Evolutionary conservation across 2,888 invertebrate species (phyloP), one percentile per base, ranked within the genome.

Genomic region (Catonia carolina): DNA sequence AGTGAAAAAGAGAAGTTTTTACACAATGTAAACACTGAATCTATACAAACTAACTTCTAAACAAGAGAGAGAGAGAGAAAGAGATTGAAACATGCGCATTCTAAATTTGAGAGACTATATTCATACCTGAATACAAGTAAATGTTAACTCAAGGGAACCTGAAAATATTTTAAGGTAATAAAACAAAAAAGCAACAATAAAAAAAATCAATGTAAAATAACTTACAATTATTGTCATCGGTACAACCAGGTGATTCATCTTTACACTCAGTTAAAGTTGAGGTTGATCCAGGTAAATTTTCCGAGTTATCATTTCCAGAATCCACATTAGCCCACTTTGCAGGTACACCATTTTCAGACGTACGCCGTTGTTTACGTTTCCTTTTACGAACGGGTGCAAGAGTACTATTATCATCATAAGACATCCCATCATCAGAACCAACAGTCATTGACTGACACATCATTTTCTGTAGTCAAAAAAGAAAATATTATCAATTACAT

Each of bases 371-470:
- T 49, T 42, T 53, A 59, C 78, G 78, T 68, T 78, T 79, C 53
- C 77, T 74, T 62, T 78, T 74, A 31, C 78, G 73, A 48, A 76
- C 72, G 27, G 78, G 78, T 56, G 77, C 72, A 64, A 75, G 76
- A 53, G 78, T 73, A 65, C 76, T 77, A 53, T 76, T 74, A 18
- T 69, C 68, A 66, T 75, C 73, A 35, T 69, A 69, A 0, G 72
- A 67, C 23, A 71, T 60, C 63, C 74, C 63, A 67, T 75, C 73
- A 56, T 64, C 62, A 61, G 60, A 14, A 60, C 52, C 7, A 56
- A 55, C 39, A 58, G 15, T 73, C 73, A 64, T 53, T 35, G 31
- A 18, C 18, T 49, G 49, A 10, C 18, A 31, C 35, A 49, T 49
- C 12, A 33, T 49, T 17, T 49, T 27, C 35, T 47, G n/a, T 27